Evolutionary conservation across 2,888 invertebrate species (phyloP).

Genomic region (Ornithoptera priamus): DNA sequence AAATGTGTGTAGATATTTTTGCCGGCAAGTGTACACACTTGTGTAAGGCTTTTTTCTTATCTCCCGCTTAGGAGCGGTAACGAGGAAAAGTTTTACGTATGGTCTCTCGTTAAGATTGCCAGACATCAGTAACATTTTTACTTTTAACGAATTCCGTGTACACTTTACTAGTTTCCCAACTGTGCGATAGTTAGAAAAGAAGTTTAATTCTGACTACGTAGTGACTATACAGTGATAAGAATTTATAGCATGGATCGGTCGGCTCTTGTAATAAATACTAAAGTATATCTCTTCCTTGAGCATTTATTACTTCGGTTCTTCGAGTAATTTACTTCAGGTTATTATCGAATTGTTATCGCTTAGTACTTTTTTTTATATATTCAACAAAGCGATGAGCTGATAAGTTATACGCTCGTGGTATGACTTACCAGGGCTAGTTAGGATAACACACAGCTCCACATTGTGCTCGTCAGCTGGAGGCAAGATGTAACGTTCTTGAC

Average conservation of each 20-base stretch:
- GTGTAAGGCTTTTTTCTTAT: slow-evolving; percentile 62
- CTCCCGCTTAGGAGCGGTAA: slow-evolving; percentile 55
- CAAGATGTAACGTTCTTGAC: too few relatives aligned
- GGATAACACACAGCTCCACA: too few relatives aligned
- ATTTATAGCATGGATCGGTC: slow-evolving; percentile 4
- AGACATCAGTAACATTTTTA: slow-evolving; percentile 57
- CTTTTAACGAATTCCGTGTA: slow-evolving; percentile 52
- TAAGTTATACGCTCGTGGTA: too few relatives aligned
- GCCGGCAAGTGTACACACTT: slow-evolving; percentile 45
- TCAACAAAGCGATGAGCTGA: too few relatives aligned
- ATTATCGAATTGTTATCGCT: too few relatives aligned
- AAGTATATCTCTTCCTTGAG: not conserved
- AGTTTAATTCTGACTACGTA: slow-evolving; percentile 16
- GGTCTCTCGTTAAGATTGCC: slow-evolving; percentile 45
- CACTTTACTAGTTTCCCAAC: slow-evolving; percentile 34
- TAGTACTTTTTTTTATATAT: too few relatives aligned
- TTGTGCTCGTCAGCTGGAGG: too few relatives aligned
- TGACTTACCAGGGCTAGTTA: too few relatives aligned
- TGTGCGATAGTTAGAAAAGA: slow-evolving; percentile 26
- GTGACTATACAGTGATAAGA: slow-evolving; percentile 5
- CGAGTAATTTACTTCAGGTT: too few relatives aligned
- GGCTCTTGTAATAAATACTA: not conserved
- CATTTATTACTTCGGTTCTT: too few relatives aligned
- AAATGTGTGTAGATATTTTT: not conserved
- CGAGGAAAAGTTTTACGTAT: slow-evolving; percentile 63